phyloP scores from a whole-genome alignment of 37 sponge, comb jelly and placozoan species.

The Diacarnus erythraeanus region DNA sequence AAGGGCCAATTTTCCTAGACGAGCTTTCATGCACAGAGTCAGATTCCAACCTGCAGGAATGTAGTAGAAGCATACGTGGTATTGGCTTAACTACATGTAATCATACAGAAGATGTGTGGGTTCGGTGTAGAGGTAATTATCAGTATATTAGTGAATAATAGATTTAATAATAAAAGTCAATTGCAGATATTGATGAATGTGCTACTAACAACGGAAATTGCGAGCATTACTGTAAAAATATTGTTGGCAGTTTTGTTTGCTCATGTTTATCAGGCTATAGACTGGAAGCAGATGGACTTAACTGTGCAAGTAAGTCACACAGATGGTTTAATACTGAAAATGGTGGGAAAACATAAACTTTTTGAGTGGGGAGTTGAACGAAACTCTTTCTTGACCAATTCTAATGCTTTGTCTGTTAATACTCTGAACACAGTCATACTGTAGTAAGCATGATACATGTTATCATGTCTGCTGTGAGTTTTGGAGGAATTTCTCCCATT shows the following conservation, averaged over 20 bases:
- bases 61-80: background rate
- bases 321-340: too few relatives aligned
- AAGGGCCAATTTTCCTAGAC: slow-evolving; percentile 31
- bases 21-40: slow-evolving; percentile 7
- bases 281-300: slow-evolving; percentile 4
- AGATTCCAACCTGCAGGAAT: slow-evolving; percentile 7
- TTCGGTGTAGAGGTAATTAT: slow-evolving; percentile 20
- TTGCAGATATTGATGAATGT: slow-evolving; percentile 28
- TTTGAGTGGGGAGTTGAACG: too few relatives aligned
- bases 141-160: too few relatives aligned
- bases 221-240: slow-evolving; percentile 11
- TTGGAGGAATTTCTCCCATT: too few relatives aligned
- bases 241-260: slow-evolving; percentile 25
- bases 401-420: too few relatives aligned
- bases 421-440: too few relatives aligned
- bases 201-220: background rate
- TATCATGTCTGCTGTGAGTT: too few relatives aligned
- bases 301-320: slow-evolving; percentile 24
- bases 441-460: too few relatives aligned
- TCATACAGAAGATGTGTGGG: slow-evolving; percentile 34
- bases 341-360: too few relatives aligned
- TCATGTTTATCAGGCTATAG: slow-evolving; percentile 22
- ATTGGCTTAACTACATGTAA: slow-evolving; percentile 23
- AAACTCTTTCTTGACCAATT: too few relatives aligned
- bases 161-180: background rate